Evolutionary conservation across 2,888 invertebrate genomes (phyloP).

Genomic region (Drosophila affinis): DNA sequence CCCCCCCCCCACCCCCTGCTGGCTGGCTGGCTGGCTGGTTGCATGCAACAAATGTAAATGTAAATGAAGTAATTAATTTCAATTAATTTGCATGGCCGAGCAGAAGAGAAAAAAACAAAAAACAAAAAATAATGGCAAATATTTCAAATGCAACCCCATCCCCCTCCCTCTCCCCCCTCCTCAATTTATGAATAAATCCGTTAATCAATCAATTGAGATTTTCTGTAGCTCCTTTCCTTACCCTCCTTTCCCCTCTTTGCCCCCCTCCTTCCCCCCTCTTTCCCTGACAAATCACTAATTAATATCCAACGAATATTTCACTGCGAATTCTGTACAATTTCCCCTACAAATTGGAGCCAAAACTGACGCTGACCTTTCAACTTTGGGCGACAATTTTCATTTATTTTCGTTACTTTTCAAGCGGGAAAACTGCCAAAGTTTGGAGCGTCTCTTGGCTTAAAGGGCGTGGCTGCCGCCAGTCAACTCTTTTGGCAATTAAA

Average conservation of each 20-base stretch:
- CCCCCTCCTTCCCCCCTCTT: neutral
- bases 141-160: constrained; percentile 40
- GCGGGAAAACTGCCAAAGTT: constrained; percentile 5
- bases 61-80: constrained; percentile 50
- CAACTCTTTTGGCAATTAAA: constrained; percentile 56
- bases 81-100: constrained; percentile 46
- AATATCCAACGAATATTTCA: constrained; percentile 30
- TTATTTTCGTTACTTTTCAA: constrained; percentile 30
- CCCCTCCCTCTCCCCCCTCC: neutral
- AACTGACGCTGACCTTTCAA: constrained; percentile 38
- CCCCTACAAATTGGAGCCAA: constrained; percentile 63
- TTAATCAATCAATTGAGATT: constrained; percentile 31
- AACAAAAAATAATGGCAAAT: constrained; percentile 15
- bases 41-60: constrained; percentile 8
- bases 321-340: constrained; percentile 13
- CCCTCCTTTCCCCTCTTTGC: neutral
- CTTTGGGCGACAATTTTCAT: constrained; percentile 36
- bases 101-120: constrained; percentile 6
- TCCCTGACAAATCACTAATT: constrained; percentile 50
- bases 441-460: neutral
- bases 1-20: neutral
- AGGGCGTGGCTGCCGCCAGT: constrained; percentile 18
- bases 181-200: constrained; percentile 54
- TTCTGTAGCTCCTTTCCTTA: neutral
- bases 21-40: constrained; percentile 3